Percentiles rank a stretch among this genome's conserved stretches.
Conservation (phyloP, 2,888 invertebrate species). For the Euplagia quadripunctaria region DNA sequence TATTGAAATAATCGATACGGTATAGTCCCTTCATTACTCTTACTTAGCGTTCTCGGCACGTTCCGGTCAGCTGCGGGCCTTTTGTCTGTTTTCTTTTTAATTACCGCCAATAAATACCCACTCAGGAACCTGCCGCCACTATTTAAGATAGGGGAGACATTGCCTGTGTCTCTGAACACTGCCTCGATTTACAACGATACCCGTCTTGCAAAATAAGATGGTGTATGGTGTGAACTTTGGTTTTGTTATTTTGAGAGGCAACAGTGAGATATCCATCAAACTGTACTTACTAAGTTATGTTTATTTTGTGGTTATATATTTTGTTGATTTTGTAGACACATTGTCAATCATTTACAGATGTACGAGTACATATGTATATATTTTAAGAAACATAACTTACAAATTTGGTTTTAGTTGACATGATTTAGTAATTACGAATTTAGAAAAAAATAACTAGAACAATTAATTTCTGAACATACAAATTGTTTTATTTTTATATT, state of each 20-base stretch:
- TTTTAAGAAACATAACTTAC: too few species aligned
- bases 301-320: too few species aligned
- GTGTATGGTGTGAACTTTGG: slow-evolving; percentile 6
- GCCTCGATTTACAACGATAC: slow-evolving; percentile 23
- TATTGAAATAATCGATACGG: slow-evolving; percentile 10
- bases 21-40: slow-evolving; percentile 41
- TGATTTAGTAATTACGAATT: too few species aligned
- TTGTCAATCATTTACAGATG: too few species aligned
- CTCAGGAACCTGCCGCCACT: slow-evolving; percentile 55
- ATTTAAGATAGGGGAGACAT: slow-evolving; percentile 64
- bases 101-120: slow-evolving; percentile 82
- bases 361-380: too few species aligned
- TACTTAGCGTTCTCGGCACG: slow-evolving; percentile 76
- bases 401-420: too few species aligned
- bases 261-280: background rate
- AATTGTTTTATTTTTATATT: too few species aligned
- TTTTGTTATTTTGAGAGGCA: slow-evolving; percentile 6
- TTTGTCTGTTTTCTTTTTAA: slow-evolving; percentile 85
- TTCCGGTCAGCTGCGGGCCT: slow-evolving; percentile 79
- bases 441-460: too few species aligned
- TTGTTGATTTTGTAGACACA: too few species aligned
- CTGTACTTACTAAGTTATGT: background rate
- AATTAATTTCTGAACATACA: too few species aligned
- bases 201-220: slow-evolving; percentile 30
- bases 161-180: slow-evolving; percentile 41